Evolutionary conservation across 2,797 vertebrate species (phyloP), one percentile per base, ranked within the genome.

Genomic region (Enteromius anoplus): DNA sequence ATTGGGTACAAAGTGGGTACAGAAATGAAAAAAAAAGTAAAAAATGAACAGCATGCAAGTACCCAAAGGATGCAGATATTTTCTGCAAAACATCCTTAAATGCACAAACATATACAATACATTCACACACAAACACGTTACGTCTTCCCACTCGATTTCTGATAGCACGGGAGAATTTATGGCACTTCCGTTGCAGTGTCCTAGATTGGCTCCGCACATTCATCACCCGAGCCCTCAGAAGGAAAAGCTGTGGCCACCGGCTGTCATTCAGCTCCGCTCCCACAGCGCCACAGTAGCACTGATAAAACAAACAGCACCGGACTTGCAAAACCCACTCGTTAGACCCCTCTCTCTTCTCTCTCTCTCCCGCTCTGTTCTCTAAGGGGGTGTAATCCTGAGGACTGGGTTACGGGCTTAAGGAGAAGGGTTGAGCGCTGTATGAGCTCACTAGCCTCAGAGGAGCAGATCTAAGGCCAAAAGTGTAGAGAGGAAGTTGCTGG

Each of bases 151-250:
- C 91, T 91, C 90, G 89, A 91, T 90, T 93, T 94, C 87, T 88
- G 90, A 91, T 90, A 89, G 87, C 88, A 91, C 87, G 85, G 90
- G 78, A 92, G 93, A 96, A 97, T 96, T 95, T 95, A 96, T 95
- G 93, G 89, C 87, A 90, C 92, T 95, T 95, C 93, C 93, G 91
- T 90, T 92, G 90, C 91, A 92, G 93, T 92, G 92, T 96, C 93
- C 94, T 94, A 93, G 93, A 94, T 94, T 93, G 90, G 86, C 90
- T 92, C 89, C 83, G 89, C 90, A 93, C 93, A 95, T 96, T 95
- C 92, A 95, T 97, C 95, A 96, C 91, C 88, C 89, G 92, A 86
- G 92, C 88, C 90, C 92, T 93, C 91, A 91, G 92, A 85, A 91
- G 90, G 90, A 94, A 95, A 64, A 93, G 91, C 92, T 93, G 88